A percentile compares a stretch with the other conserved stretches of the same genome.
Conservation (phyloP, 2,113 vertebrate genomes). For the Hydrochoerus hydrochaeris region DNA sequence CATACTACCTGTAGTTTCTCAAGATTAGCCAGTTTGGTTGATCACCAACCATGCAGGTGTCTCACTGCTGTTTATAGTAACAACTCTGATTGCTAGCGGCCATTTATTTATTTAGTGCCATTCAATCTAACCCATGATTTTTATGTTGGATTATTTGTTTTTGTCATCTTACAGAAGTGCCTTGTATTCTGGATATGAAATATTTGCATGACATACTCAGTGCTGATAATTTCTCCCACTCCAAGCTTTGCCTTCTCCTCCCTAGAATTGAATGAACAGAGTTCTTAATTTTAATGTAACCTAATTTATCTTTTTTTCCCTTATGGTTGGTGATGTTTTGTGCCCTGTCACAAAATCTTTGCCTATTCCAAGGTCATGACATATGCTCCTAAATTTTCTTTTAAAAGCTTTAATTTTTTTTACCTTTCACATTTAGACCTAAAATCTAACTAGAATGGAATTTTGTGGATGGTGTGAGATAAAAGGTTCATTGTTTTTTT, state of each 20-base stretch:
- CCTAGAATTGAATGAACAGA: constrained; percentile 38
- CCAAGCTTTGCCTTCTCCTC: not conserved
- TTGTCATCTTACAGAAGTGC: not conserved
- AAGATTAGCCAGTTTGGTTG: not conserved
- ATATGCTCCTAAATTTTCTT: constrained; percentile 68
- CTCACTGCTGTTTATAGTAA: not conserved
- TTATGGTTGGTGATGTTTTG: constrained; percentile 14
- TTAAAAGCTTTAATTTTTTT: constrained; percentile 76
- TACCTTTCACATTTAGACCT: constrained; percentile 71
- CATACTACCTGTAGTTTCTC: not conserved
- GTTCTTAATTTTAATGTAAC: constrained; percentile 70
- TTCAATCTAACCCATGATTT: not conserved
- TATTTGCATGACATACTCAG: not conserved
- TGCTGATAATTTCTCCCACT: constrained; percentile 28
- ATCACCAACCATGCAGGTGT: not conserved
- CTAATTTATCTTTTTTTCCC: constrained; percentile 52
- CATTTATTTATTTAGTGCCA: not conserved
- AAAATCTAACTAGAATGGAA: constrained; percentile 56
- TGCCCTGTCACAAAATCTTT: constrained; percentile 60
- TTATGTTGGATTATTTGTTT: not conserved
- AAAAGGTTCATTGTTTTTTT: constrained; percentile 71
- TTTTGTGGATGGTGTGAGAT: constrained; percentile 66
- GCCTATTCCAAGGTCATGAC: constrained; percentile 63
- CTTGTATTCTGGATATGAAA: not conserved
- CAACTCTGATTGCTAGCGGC: not conserved